Evolutionary conservation across 35 echinoderm and acorn worm genomes (phyloP).

Genomic region (Lytechinus pictus): DNA sequence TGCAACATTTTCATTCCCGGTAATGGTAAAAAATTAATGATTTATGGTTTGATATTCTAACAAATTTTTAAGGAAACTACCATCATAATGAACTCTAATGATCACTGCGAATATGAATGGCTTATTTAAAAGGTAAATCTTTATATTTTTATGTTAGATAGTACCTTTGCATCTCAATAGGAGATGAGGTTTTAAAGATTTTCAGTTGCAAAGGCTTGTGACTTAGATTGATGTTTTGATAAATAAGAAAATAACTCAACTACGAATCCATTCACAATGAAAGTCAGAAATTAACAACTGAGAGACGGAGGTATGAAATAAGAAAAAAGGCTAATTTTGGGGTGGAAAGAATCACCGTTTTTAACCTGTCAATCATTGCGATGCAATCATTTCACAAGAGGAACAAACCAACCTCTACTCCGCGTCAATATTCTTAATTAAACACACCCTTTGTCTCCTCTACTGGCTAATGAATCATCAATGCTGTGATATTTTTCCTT

Average conservation of each 20-base stretch:
- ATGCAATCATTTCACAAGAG: background rate
- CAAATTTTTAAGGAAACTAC: too few relatives aligned
- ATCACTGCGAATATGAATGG: too few relatives aligned
- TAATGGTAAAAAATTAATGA: too few relatives aligned
- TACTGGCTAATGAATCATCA: slow-evolving; percentile 1
- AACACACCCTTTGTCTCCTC: background rate
- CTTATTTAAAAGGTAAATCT: too few relatives aligned
- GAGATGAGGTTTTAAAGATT: background rate
- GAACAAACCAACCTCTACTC: background rate
- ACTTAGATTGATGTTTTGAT: background rate
- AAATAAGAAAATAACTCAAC: background rate
- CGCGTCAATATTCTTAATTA: background rate
- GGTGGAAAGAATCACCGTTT: background rate
- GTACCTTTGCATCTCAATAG: background rate
- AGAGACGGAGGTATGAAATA: background rate
- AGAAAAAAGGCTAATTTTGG: background rate
- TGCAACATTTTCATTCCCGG: too few relatives aligned
- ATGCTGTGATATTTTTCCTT: background rate
- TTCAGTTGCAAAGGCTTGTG: background rate
- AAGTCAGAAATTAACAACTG: background rate
- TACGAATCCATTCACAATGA: background rate
- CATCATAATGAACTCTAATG: too few relatives aligned
- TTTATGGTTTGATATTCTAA: too few relatives aligned
- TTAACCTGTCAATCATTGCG: background rate
- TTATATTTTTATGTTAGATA: background rate